phyloP scores from a whole-genome alignment of 2,113 vertebrate species.

The Megalops atlanticus region DNA sequence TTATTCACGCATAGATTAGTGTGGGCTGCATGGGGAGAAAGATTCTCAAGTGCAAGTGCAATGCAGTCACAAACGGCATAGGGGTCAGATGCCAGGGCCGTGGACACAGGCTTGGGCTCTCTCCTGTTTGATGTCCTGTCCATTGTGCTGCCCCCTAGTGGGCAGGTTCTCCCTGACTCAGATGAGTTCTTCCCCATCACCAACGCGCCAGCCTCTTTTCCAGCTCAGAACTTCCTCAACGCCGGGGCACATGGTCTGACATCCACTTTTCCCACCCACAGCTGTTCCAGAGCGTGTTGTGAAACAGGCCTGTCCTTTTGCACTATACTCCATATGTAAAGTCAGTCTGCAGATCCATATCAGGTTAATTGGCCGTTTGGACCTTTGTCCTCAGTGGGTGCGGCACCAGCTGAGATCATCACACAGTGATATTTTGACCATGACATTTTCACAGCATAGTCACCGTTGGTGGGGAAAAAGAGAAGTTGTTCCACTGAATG shows the following conservation, averaged over 20 bases:
- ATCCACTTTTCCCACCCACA: constrained; percentile 35
- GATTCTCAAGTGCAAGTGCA: no score
- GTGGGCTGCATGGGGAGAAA: no score
- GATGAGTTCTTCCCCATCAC: background rate
- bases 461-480: no score
- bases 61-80: no score
- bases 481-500: no score
- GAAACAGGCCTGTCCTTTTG: constrained; percentile 4
- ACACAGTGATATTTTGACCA: background rate
- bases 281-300: constrained; percentile 18
- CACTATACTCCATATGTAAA: constrained; percentile 29
- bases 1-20: no score
- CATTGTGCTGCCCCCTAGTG: constrained; percentile 51
- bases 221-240: background rate
- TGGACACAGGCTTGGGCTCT: background rate
- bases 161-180: background rate
- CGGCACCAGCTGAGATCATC: background rate
- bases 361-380: constrained; percentile 23
- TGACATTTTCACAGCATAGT: background rate
- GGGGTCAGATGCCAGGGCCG: no score
- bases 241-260: constrained; percentile 23
- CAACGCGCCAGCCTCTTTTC: background rate
- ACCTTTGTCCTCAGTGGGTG: background rate
- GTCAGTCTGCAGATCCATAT: background rate
- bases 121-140: background rate